Conservation (phyloP, 2,797 vertebrate species). For the Miichthys miiuy region DNA sequence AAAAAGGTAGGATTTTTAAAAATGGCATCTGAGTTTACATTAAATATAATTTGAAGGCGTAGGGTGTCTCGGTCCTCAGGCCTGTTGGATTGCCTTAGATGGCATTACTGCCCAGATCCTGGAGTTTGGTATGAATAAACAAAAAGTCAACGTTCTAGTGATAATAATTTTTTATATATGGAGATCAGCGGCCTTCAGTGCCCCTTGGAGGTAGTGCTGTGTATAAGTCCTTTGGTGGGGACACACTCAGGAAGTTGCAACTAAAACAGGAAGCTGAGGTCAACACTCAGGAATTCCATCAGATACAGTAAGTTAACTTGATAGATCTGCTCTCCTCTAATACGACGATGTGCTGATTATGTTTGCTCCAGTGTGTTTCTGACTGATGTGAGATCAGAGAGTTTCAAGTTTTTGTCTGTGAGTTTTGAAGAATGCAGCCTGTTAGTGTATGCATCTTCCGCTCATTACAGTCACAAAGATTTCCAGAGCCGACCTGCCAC, state of each 20-base stretch:
- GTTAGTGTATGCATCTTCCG: neutral
- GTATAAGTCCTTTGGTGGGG: slow-evolving; percentile 51
- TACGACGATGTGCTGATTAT: slow-evolving; percentile 1
- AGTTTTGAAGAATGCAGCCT: neutral
- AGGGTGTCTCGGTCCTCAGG: neutral
- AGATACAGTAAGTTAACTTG: slow-evolving; percentile 63
- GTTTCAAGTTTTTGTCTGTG: neutral
- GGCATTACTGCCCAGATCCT: slow-evolving; percentile 4
- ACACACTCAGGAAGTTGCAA: slow-evolving; percentile 79
- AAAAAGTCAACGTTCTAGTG: slow-evolving; percentile 2
- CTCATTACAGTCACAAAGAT: neutral
- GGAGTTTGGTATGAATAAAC: slow-evolving; percentile 23
- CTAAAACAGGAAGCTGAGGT: slow-evolving; percentile 84
- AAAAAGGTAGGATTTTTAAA: neutral
- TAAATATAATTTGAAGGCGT: neutral
- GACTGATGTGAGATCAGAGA: neutral
- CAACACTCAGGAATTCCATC: slow-evolving; percentile 80
- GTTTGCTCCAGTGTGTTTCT: slow-evolving; percentile 4
- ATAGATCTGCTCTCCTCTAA: slow-evolving; percentile 47
- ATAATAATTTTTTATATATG: slow-evolving; percentile 21
- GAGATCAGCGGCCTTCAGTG: slow-evolving; percentile 22
- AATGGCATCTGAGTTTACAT: neutral
- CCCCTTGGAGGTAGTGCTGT: slow-evolving; percentile 12
- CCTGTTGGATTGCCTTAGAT: neutral
- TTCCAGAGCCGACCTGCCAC: slow-evolving; percentile 9